Conservation (phyloP, 2,888 invertebrate species). For the Sepioteuthis lessoniana region DNA sequence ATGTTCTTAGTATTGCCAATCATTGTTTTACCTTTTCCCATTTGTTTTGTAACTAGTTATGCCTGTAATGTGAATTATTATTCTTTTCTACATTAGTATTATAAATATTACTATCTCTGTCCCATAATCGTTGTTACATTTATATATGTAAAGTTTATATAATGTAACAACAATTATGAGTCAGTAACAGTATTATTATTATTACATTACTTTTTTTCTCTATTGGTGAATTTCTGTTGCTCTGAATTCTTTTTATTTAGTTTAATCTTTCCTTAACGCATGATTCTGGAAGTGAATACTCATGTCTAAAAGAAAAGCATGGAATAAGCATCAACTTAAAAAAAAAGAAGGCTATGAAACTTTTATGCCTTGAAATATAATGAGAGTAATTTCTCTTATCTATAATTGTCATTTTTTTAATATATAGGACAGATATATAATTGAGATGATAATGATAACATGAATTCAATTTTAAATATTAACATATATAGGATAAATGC, state of each 20-base stretch:
- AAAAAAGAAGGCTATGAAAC: not conserved
- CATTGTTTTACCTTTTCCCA: not conserved
- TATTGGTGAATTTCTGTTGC: not conserved
- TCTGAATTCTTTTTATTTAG: not conserved
- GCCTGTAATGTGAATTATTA: not conserved
- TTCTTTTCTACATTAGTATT: not conserved
- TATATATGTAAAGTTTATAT: no score
- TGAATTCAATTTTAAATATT: not conserved
- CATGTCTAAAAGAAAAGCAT: not conserved
- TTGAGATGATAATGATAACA: not conserved
- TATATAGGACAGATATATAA: not conserved
- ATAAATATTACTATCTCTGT: not conserved
- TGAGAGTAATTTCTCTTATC: not conserved
- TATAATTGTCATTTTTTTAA: not conserved
- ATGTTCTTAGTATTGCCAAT: not conserved
- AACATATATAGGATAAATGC: not conserved
- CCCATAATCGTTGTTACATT: no score
- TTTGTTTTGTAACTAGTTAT: not conserved
- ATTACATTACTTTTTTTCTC: not conserved
- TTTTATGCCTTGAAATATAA: not conserved
- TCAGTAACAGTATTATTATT: not conserved
- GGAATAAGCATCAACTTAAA: not conserved
- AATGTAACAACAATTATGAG: no score
- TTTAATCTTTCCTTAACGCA: not conserved
- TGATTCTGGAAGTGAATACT: not conserved